Percentiles rank a stretch among this genome's conserved stretches.
phyloP scores from a whole-genome alignment of 2,888 invertebrate species.

The Cyclophora punctaria region DNA sequence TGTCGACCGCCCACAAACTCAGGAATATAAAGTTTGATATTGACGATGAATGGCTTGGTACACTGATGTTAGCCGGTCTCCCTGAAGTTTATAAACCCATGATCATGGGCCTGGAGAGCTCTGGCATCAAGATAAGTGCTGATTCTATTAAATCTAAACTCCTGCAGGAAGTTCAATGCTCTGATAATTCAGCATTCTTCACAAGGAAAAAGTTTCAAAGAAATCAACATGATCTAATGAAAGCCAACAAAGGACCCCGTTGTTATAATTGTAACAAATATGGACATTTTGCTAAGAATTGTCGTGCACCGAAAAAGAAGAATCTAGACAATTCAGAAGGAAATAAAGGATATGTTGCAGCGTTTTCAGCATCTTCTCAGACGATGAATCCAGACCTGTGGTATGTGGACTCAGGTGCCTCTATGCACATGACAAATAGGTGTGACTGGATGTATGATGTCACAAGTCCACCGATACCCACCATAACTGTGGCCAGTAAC shows the following conservation, averaged over 20 bases:
- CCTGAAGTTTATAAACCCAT: conserved; percentile 1
- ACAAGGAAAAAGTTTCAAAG: background rate
- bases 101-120: conserved; percentile 3
- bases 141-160: conserved; percentile 1
- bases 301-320: conserved; percentile 2
- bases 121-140: background rate
- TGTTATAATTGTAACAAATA: conserved; percentile 8
- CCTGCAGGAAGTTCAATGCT: background rate
- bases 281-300: conserved; percentile 6
- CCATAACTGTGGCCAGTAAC: too few species aligned
- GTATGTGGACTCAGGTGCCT: too few species aligned
- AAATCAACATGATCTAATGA: background rate
- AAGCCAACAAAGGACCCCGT: background rate
- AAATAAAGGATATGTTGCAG: background rate
- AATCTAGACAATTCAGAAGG: background rate
- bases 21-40: background rate
- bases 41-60: background rate
- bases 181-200: background rate
- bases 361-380: too few species aligned
- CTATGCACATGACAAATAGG: too few species aligned
- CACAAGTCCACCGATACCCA: too few species aligned
- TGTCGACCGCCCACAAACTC: background rate
- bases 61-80: background rate
- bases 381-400: too few species aligned
- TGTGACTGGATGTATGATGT: too few species aligned